These are phyloP conservation scores for Promerops cafer DNA, from an alignment of 2,113 vertebrate species.

Conservation along the genomic window DNA sequence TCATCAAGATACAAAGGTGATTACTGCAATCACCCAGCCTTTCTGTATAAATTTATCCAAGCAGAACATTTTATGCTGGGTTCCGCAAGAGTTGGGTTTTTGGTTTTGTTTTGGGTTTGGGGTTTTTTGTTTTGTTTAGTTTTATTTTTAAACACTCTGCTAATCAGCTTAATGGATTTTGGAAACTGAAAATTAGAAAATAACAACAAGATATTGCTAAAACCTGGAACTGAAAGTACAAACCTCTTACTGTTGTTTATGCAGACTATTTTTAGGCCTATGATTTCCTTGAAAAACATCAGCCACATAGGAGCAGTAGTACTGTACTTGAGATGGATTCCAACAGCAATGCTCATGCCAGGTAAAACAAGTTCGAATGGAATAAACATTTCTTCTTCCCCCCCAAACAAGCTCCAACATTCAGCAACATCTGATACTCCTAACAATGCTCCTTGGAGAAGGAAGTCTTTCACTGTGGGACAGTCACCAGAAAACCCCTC, in stretches of 20 bases:
- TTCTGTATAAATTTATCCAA: not conserved
- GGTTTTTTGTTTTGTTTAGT: not conserved
- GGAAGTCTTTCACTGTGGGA: not conserved
- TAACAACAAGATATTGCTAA: constrained; percentile 58
- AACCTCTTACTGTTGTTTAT: constrained; percentile 67
- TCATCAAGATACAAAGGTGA: not conserved
- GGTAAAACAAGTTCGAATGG: constrained; percentile 41
- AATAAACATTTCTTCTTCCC: constrained; percentile 38
- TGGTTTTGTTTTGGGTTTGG: not conserved
- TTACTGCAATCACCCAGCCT: not conserved
- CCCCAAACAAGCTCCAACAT: not conserved
- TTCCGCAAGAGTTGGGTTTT: not conserved
- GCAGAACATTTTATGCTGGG: not conserved
- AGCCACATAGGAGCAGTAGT: constrained; percentile 44
- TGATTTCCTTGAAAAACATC: constrained; percentile 72
- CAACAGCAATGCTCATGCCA: constrained; percentile 16
- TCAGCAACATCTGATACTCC: not conserved
- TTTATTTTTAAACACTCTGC: constrained; percentile 1
- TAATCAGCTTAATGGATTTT: constrained; percentile 48
- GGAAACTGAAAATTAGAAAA: constrained; percentile 54
- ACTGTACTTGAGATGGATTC: constrained; percentile 51
- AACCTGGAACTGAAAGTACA: constrained; percentile 65
- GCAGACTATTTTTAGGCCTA: constrained; percentile 67
- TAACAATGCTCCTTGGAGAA: not conserved
- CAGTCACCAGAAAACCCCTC: not conserved